Evolutionary conservation across 2,113 vertebrate species (phyloP).

Genomic region (Dermatemys mawii): DNA sequence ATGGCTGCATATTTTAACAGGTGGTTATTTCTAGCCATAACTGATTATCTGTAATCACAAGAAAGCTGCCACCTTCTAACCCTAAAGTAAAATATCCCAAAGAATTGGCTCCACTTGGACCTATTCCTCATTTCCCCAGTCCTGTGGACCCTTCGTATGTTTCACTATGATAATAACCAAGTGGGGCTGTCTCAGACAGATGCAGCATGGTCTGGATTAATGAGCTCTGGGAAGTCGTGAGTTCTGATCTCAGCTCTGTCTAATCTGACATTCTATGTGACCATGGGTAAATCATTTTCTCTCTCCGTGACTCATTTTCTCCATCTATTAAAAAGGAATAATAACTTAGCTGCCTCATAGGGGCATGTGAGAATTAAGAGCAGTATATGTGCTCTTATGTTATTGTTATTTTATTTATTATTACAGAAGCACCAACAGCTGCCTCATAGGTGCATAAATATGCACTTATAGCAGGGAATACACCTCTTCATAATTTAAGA

Average conservation of each 20-base stretch:
- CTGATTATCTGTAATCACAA: background rate
- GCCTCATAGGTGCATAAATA: background rate
- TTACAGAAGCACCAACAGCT: background rate
- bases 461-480: background rate
- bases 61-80: background rate
- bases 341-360: slow-evolving; percentile 24
- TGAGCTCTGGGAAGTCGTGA: background rate
- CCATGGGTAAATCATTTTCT: background rate
- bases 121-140: background rate
- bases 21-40: background rate
- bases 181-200: background rate
- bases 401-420: background rate
- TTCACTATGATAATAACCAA: background rate
- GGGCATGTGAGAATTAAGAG: background rate
- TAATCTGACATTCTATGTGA: background rate
- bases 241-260: background rate
- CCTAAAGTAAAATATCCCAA: background rate
- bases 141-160: background rate
- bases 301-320: background rate
- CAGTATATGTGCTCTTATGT: slow-evolving; percentile 15
- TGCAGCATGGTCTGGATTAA: background rate
- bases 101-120: background rate
- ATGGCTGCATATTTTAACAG: background rate
- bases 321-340: background rate
- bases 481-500: background rate